Conservation (phyloP, 2,113 vertebrate species). For the Amphiprion percula region DNA sequence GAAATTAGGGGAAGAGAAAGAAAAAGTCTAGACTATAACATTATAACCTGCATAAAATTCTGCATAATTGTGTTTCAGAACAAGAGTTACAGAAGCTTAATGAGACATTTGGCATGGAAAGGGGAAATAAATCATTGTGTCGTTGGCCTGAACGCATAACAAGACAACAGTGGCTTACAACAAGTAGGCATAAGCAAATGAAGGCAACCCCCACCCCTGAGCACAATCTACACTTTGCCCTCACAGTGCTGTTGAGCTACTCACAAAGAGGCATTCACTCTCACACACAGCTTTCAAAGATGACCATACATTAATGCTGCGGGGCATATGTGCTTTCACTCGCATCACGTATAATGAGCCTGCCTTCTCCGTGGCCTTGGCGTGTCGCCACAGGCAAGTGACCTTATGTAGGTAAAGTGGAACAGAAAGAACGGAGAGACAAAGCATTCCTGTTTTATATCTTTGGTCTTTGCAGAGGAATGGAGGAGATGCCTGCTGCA, state of each 20-base stretch:
- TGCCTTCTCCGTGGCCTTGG: constrained; percentile 28
- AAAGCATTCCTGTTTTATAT: neutral
- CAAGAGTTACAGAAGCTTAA: constrained; percentile 14
- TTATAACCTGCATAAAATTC: neutral
- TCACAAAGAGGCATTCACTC: constrained; percentile 68
- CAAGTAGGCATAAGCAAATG: constrained; percentile 52
- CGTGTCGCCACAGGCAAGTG: constrained; percentile 30
- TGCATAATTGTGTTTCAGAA: neutral
- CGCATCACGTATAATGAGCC: constrained; percentile 33
- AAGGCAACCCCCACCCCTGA: constrained; percentile 56
- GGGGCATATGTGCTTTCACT: constrained; percentile 44
- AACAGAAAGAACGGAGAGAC: constrained; percentile 12
- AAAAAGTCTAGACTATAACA: neutral
- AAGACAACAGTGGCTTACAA: constrained; percentile 38
- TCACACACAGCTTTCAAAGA: constrained; percentile 54
- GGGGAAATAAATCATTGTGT: neutral
- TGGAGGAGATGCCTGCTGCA: neutral
- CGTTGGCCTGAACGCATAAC: constrained; percentile 23
- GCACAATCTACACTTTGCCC: constrained; percentile 42
- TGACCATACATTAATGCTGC: constrained; percentile 56
- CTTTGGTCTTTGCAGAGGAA: neutral
- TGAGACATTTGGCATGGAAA: constrained; percentile 12
- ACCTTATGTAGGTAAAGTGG: constrained; percentile 28
- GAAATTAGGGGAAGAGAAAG: neutral
- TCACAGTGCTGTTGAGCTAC: constrained; percentile 44